Conservation (phyloP, 1,140 invertebrate genomes). For the Drosophila tani region DNA sequence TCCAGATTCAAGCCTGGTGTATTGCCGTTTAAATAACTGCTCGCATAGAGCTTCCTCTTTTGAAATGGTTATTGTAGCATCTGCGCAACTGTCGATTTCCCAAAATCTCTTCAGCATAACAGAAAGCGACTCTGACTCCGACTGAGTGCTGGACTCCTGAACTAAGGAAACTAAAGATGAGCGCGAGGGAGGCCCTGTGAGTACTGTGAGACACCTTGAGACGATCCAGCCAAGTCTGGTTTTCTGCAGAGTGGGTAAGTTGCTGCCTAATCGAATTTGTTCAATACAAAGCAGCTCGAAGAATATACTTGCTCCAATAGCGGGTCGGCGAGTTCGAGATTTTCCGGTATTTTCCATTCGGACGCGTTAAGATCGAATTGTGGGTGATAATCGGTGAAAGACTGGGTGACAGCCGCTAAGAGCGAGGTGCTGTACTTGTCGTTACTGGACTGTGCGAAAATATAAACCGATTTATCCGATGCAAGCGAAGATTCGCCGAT, state of each 20-base stretch:
- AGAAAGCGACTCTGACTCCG: no score
- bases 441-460: no score
- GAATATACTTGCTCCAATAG: neutral
- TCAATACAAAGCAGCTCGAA: neutral
- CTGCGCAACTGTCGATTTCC: conserved; percentile 1
- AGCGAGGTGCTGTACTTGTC: neutral
- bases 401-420: neutral
- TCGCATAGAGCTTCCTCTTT: no score
- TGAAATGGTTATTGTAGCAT: neutral
- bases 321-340: no score
- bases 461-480: no score
- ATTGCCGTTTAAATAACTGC: neutral
- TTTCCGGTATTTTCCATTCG: no score
- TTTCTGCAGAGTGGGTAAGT: neutral
- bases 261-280: neutral
- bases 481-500: no score
- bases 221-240: neutral
- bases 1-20: conserved; percentile 1
- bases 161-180: neutral
- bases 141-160: no score
- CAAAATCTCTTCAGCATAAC: neutral
- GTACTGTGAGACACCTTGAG: neutral
- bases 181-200: neutral
- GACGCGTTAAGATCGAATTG: no score
- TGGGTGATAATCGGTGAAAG: neutral